Evolutionary conservation across 2,888 invertebrate species (phyloP), one percentile per base, ranked within the genome.

Genomic region (Norana najaformis): DNA sequence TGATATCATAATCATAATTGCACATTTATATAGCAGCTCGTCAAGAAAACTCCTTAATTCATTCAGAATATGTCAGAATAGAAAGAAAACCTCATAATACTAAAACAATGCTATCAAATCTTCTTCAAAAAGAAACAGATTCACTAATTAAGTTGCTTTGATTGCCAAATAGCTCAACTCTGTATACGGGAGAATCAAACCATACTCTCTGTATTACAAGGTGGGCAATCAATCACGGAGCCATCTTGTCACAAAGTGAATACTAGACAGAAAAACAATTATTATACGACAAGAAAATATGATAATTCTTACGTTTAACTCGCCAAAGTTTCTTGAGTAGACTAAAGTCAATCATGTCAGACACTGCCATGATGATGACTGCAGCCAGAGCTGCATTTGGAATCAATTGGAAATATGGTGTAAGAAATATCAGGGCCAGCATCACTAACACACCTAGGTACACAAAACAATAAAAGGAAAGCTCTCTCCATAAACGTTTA

Each of bases 291-390:
- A 30, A 53, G 69, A 69, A 69, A 69, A 69, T 41, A 5, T 83
- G 36, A 90, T 0, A 23, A 85, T 34, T 90, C 91, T 89, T 83
- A 92, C 92, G 90, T 89, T 91, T 92, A 35, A 91, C 83, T 88
- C 88, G 90, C 92, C 92, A 92, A 6, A 92, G 88, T 88, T 89
- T 90, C 35, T 53, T 83, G 35, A 89, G 39, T 37, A 92, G 88
- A 20, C 89, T 36, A 88, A 91, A 91, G 89, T 94, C 94, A 30
- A 94, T 93, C 94, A 94, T 94, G 91, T 94, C 94, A 90, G 98
- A 96, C 83, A 98, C 98, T 38, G 98, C 98, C 39, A 97, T 97
- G 92, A 98, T 97, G 93, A 98, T 98, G 93, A 98, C 97, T 1
- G 97, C 97, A 2, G 98, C 97, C 92, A 98, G 95, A 13, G 97